A percentile compares a stretch with the other conserved stretches of the same genome.
These are phyloP conservation scores for Lethrus apterus DNA, from an alignment of 1,140 invertebrate species.

Conservation along the genomic window DNA sequence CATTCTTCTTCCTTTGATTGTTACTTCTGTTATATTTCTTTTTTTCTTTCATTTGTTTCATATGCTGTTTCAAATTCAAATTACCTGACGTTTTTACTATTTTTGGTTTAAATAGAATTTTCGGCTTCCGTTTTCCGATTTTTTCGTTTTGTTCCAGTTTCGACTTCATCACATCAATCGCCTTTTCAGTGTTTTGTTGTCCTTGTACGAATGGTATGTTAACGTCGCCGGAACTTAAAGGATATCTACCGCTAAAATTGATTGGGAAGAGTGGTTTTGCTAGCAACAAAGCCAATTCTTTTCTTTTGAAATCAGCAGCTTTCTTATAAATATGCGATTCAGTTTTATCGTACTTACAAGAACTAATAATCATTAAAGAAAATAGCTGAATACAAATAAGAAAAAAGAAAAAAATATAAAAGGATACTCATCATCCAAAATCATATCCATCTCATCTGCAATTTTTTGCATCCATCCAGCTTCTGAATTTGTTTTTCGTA, in stretches of 20 bases:
- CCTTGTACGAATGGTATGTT: slow-evolving; percentile 9
- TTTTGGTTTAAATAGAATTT: slow-evolving; percentile 10
- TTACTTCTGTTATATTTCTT: too few relatives aligned
- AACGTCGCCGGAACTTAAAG: slow-evolving; percentile 38
- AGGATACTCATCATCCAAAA: slow-evolving; percentile 68
- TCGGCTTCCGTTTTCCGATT: neutral
- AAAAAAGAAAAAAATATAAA: slow-evolving; percentile 23
- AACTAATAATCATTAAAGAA: slow-evolving; percentile 4
- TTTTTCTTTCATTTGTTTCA: too few relatives aligned
- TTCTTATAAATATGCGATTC: slow-evolving; percentile 37
- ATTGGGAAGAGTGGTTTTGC: slow-evolving; percentile 56
- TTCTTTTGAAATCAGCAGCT: slow-evolving; percentile 47
- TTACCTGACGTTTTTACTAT: too few relatives aligned
- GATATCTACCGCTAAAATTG: slow-evolving; percentile 63
- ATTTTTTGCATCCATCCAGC: slow-evolving; percentile 78
- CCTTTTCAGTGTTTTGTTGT: slow-evolving; percentile 40
- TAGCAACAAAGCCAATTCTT: slow-evolving; percentile 51
- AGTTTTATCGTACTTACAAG: neutral
- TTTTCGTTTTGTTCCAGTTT: slow-evolving; percentile 34
- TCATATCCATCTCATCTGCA: slow-evolving; percentile 79
- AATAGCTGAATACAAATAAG: slow-evolving; percentile 1
- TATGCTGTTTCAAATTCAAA: too few relatives aligned
- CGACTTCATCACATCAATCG: slow-evolving; percentile 50
- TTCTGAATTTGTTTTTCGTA: slow-evolving; percentile 59
- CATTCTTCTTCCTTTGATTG: too few relatives aligned